Base-by-base conservation (phyloP, 2,888 invertebrate species). In the Anagyrus pseudococci region DNA sequence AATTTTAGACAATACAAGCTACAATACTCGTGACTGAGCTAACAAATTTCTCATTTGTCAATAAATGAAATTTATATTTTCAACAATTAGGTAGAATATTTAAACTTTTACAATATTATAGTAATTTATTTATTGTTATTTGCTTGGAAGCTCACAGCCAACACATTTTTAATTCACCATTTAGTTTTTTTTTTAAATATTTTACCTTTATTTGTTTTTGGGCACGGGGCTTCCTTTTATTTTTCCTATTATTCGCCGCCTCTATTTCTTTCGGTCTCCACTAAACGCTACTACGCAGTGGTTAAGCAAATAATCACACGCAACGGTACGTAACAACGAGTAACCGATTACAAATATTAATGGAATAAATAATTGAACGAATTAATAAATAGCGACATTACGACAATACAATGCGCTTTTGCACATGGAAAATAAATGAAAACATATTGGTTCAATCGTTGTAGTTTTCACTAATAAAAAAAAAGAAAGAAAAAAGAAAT, bases 71-170 rank as follows among this genome's bases (percentile, higher is more conserved):
- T 75, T 72, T 67, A 75, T 73, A 70, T 73, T 71, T 69, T 69
- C 77, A 78, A 77, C 78, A 77, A 75, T 78, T 75, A 76, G 71
- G 74, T 77, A 75, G 76, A 77, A 74, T 74, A 75, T 75, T 77
- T 76, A 75, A 77, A 72, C 70, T 73, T 77, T 76, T 74, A 76
- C 73, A 72, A 72, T 69, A 75, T 75, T 77, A 77, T 78, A 79
- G 79, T 80, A 78, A 79, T 79, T 80, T 80, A 79, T 79, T 80
- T 80, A 80, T 80, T 80, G 80, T 80, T 80, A 79, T 78, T 79
- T 78, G 80, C 80, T 79, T 79, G 77, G 79, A 80, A 80, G 80
- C 80, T 80, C 80, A 80, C 80, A 80, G 80, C 80, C 80, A 77
- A 79, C 78, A 78, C 78, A 77, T 79, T 78, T n/a, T 73, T 73